Conservation (phyloP, 2,888 invertebrate species). For the Rhodophaea formosa region DNA sequence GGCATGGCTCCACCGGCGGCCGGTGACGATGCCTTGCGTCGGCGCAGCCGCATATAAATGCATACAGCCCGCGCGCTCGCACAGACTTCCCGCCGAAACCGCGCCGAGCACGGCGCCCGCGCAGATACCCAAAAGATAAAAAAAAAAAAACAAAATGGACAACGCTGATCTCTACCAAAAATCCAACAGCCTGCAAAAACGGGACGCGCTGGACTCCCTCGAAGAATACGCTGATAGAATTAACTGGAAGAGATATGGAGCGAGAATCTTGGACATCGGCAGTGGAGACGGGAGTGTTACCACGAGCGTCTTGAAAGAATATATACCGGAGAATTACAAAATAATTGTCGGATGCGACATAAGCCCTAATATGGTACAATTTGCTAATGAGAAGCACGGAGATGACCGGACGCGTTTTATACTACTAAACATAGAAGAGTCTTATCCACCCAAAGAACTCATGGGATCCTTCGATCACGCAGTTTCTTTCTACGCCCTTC, state of each 20-base stretch:
- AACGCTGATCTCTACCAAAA: constrained; percentile 85
- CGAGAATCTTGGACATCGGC: constrained; percentile 85
- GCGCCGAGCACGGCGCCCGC: constrained; percentile 54
- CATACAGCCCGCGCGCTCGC: constrained; percentile 50
- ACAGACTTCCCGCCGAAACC: constrained; percentile 61
- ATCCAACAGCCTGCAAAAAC: constrained; percentile 85
- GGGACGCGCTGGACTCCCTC: constrained; percentile 79
- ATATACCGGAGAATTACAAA: constrained; percentile 78
- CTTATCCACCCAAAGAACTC: constrained; percentile 69
- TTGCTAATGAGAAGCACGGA: constrained; percentile 80
- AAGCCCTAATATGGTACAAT: constrained; percentile 86
- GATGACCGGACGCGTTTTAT: constrained; percentile 71
- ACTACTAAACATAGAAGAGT: constrained; percentile 81
- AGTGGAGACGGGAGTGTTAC: constrained; percentile 88
- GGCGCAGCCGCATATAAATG: constrained; percentile 60
- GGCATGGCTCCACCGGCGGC: not conserved
- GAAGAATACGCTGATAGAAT: constrained; percentile 82
- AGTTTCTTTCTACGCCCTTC: constrained; percentile 89
- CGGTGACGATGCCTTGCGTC: constrained; percentile 40
- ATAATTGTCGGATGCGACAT: constrained; percentile 85
- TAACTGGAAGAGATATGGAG: constrained; percentile 76
- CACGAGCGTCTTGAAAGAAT: constrained; percentile 81
- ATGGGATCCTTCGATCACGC: constrained; percentile 83
- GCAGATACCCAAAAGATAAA: constrained; percentile 48
- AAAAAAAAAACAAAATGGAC: constrained; percentile 71